Conservation (phyloP, 1,140 invertebrate species). For the Ceratoteleas bidentatus region DNA sequence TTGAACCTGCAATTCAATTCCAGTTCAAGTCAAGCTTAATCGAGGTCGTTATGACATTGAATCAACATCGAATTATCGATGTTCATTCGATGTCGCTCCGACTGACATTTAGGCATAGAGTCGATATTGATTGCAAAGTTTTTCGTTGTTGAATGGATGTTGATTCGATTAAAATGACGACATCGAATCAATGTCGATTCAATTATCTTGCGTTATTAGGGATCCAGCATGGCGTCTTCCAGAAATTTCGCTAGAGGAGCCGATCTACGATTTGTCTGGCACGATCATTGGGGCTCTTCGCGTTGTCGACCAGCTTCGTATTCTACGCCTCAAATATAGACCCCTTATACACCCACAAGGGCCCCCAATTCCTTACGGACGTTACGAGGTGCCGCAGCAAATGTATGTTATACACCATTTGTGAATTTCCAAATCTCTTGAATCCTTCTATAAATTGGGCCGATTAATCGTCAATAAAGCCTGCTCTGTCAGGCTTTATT, state of each 20-base stretch:
- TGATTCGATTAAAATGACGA: no score
- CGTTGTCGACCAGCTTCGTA: not conserved
- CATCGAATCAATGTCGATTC: no score
- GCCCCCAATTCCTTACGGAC: not conserved
- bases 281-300: not conserved
- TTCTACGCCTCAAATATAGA: not conserved
- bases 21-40: no score
- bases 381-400: not conserved
- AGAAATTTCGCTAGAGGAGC: not conserved
- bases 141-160: no score
- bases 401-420: not conserved
- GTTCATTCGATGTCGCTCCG: no score
- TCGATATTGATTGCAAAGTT: no score
- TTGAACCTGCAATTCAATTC: no score
- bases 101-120: no score
- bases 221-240: not conserved
- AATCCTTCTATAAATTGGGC: not conserved
- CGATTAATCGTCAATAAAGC: not conserved
- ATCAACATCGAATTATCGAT: no score
- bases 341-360: not conserved
- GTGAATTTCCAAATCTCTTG: not conserved
- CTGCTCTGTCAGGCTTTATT: not conserved
- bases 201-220: no score
- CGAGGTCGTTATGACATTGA: no score
- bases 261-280: not conserved